Evolutionary conservation across 2,113 vertebrate species (phyloP).

Genomic region (Sialia sialis): DNA sequence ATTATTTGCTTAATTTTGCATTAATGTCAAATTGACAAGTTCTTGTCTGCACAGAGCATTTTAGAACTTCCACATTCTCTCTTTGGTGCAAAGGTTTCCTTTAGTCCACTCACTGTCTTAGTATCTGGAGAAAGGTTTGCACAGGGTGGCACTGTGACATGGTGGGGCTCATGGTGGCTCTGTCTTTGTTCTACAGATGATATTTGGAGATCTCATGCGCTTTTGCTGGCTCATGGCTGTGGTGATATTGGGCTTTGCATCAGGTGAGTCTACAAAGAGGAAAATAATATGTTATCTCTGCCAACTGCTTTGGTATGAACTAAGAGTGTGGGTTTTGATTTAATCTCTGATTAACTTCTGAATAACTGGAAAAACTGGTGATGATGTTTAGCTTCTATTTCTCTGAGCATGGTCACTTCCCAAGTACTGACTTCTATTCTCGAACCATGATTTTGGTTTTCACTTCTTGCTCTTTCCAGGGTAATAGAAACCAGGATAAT

Average conservation of each 20-base stretch:
- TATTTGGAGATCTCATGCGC: constrained; percentile 92
- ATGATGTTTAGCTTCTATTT: not conserved
- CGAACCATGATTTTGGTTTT: not conserved
- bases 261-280: constrained; percentile 74
- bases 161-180: not conserved
- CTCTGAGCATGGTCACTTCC: not conserved
- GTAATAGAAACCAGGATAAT: not conserved
- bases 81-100: not conserved
- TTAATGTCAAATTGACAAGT: not conserved
- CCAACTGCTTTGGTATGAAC: not conserved
- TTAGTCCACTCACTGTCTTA: not conserved
- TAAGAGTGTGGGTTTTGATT: not conserved
- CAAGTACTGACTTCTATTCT: not conserved
- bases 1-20: not conserved
- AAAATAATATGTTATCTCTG: not conserved
- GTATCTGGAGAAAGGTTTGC: not conserved
- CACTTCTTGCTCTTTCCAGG: not conserved
- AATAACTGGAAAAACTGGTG: not conserved
- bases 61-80: not conserved
- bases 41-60: not conserved
- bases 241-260: constrained; percentile 90
- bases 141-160: not conserved
- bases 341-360: not conserved
- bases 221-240: constrained; percentile 94
- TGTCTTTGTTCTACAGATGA: constrained; percentile 78